Conservation (phyloP, 2,888 invertebrate genomes). For the Amphipoea lucens region DNA sequence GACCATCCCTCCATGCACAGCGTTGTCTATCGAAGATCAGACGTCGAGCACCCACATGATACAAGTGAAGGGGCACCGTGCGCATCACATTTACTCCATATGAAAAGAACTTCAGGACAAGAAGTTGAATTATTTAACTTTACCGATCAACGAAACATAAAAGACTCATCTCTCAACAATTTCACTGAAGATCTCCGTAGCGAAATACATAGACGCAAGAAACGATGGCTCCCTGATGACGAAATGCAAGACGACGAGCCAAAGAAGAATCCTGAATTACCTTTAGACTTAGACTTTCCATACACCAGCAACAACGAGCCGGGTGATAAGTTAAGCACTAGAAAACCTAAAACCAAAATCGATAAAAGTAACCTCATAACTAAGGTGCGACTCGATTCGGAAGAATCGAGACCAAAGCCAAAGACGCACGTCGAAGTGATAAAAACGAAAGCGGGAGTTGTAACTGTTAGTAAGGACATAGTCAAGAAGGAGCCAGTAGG, state of each 20-base stretch:
- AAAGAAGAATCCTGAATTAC: conserved; percentile 91
- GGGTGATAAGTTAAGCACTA: conserved; percentile 87
- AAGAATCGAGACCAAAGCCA: conserved; percentile 91
- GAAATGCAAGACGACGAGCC: conserved; percentile 90
- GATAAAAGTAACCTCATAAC: conserved; percentile 89
- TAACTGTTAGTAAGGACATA: conserved; percentile 91
- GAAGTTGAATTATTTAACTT: conserved; percentile 84
- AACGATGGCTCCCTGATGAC: conserved; percentile 93
- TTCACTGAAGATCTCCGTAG: conserved; percentile 82
- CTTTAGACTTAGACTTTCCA: conserved; percentile 92
- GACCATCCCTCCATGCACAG: conserved; percentile 93
- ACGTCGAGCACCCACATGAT: conserved; percentile 91
- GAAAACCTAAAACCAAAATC: conserved; percentile 88
- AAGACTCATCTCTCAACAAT: conserved; percentile 77
- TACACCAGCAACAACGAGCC: conserved; percentile 91
- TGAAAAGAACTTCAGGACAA: conserved; percentile 81
- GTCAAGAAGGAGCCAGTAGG: conserved; percentile 91
- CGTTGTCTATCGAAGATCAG: conserved; percentile 95
- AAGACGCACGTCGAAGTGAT: conserved; percentile 92
- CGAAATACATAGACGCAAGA: conserved; percentile 86
- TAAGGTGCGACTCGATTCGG: conserved; percentile 88
- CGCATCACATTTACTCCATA: conserved; percentile 91
- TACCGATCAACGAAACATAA: conserved; percentile 77
- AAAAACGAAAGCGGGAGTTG: conserved; percentile 92
- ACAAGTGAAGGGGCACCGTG: conserved; percentile 84